phyloP scores from a whole-genome alignment of 2,113 vertebrate species.

The Pandion haliaetus region DNA sequence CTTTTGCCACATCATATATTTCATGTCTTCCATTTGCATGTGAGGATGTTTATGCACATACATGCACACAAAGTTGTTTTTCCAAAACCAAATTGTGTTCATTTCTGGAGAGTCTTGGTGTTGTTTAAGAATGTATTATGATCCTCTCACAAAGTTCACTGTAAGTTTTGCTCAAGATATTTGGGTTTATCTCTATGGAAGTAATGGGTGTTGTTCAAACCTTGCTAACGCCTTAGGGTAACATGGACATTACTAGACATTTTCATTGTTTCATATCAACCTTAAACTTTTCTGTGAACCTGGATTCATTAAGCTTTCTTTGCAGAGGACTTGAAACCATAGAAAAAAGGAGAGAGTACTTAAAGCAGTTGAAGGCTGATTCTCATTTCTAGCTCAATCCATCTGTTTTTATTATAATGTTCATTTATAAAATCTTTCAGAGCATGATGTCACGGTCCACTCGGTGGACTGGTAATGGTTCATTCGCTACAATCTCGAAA shows the following conservation, averaged over 20 bases:
- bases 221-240: background rate
- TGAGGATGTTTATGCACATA: background rate
- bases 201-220: background rate
- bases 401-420: background rate
- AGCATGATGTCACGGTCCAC: too few relatives aligned
- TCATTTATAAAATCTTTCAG: background rate
- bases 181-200: background rate
- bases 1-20: background rate
- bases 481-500: too few relatives aligned
- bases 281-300: background rate
- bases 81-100: background rate
- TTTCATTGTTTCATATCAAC: background rate
- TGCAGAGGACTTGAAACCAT: background rate
- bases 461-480: too few relatives aligned
- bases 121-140: background rate
- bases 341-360: background rate
- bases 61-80: background rate
- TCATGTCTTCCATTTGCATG: background rate
- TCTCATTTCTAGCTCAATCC: background rate
- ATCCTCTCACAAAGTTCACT: background rate
- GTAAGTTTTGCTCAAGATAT: background rate
- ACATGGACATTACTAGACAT: background rate
- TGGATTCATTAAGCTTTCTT: background rate
- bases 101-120: background rate
- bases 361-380: background rate